phyloP scores from a whole-genome alignment of 2,797 vertebrate species.

The Prunella strophiata region DNA sequence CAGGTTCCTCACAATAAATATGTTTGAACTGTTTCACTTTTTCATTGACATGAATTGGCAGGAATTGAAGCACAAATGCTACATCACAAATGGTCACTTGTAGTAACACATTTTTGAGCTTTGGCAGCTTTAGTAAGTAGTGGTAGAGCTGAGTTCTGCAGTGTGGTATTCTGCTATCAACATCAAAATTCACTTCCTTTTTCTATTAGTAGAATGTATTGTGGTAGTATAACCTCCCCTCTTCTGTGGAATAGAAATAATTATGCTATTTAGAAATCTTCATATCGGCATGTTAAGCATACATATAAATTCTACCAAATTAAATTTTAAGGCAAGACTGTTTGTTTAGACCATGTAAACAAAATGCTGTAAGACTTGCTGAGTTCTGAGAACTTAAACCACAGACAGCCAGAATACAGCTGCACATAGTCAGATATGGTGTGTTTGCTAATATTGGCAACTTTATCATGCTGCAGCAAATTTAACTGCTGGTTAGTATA shows the following conservation, averaged over 20 bases:
- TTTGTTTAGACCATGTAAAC: constrained; percentile 64
- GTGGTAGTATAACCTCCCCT: not conserved
- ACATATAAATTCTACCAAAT: constrained; percentile 47
- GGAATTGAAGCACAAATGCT: not conserved
- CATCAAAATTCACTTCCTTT: not conserved
- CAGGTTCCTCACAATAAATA: not conserved
- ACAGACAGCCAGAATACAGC: constrained; percentile 73
- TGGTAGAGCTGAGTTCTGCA: not conserved
- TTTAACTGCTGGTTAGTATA: constrained; percentile 6
- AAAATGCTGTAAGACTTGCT: constrained; percentile 61
- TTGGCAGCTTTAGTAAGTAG: not conserved
- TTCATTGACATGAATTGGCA: not conserved
- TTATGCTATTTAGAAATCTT: constrained; percentile 38
- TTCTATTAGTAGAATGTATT: not conserved
- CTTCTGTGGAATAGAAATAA: constrained; percentile 1
- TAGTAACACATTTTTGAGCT: not conserved
- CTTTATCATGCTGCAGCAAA: constrained; percentile 30
- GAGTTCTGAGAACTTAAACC: constrained; percentile 78
- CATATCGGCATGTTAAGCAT: constrained; percentile 39
- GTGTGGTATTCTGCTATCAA: not conserved
- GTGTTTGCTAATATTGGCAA: constrained; percentile 60
- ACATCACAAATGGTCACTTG: not conserved
- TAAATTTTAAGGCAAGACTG: constrained; percentile 56
- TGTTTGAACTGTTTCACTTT: not conserved
- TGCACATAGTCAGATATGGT: constrained; percentile 68